Conservation (phyloP, 1,140 invertebrate species). For the Calephelis virginiensis region DNA sequence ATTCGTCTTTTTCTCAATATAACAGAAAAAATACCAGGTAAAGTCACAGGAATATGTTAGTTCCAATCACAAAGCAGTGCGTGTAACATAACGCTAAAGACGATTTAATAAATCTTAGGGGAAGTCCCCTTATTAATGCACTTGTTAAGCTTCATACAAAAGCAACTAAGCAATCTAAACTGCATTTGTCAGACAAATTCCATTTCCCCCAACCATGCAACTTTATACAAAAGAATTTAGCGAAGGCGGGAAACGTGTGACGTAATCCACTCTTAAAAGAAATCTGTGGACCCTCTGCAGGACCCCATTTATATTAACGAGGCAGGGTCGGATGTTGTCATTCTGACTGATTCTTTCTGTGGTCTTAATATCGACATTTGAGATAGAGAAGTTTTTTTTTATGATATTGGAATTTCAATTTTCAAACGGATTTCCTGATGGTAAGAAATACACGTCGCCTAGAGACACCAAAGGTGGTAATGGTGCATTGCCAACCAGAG, state of each 20-base stretch:
- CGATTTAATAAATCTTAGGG: conserved; percentile 6
- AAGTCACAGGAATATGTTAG: too few relatives aligned
- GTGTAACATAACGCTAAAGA: not conserved
- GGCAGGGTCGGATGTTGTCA: not conserved
- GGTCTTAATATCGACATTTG: too few relatives aligned
- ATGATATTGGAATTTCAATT: too few relatives aligned
- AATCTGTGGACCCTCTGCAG: conserved; percentile 4
- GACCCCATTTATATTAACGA: conserved; percentile 16
- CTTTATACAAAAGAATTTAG: conserved; percentile 15
- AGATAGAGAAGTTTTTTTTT: not conserved
- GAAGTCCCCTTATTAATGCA: conserved; percentile 11
- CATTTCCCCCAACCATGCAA: not conserved
- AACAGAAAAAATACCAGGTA: too few relatives aligned
- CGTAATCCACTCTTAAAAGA: conserved; percentile 15
- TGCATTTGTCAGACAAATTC: conserved; percentile 10
- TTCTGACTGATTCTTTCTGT: not conserved
- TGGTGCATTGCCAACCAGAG: too few relatives aligned
- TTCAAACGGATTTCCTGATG: too few relatives aligned
- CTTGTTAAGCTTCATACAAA: conserved; percentile 3
- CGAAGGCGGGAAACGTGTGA: not conserved
- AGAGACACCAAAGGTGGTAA: too few relatives aligned
- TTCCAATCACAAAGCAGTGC: too few relatives aligned
- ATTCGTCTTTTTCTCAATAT: too few relatives aligned
- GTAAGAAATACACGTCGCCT: too few relatives aligned
- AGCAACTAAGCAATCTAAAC: conserved; percentile 8